Base-by-base conservation (phyloP, 2,113 vertebrate species). In the Candoia aspera region DNA sequence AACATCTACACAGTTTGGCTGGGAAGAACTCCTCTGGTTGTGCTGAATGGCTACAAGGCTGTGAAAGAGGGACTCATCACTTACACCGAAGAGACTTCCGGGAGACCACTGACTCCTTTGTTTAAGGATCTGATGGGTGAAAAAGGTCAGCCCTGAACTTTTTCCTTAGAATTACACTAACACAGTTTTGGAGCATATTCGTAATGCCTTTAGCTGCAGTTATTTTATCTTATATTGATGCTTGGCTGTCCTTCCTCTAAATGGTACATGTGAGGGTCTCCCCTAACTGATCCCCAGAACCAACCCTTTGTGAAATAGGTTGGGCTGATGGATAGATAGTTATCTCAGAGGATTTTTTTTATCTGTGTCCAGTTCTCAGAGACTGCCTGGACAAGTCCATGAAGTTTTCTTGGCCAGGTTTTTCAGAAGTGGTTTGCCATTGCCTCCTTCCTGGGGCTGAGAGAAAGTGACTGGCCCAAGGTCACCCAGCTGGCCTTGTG, bases 41-140 rank as follows among this genome's bases (percentile, higher is more conserved):
- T 97, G n/a, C 93, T 97, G 33, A 97, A 95, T 0, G 93, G 97
- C n/a, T 98, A 95, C 94, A 88, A 13, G 90, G 95, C 94, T 0
- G 94, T 97, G 33, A 97, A 95, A 93, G 96, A 97, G 0, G 97
- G 94, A 3, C 95, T 97, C 0, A 0, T 97, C 88, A 96, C 95
- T 88, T 96, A 95, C 33, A 96, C 95, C 0, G 96, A 97, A 55
- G 95, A 96, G 88, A 15, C 96, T 86, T 96, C 96, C 0, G 95
- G 96, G 92, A 95, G 96, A 89, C 95, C 97, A 26, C 95, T 97
- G 62, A 95, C 95, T 1, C 97, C 95, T 0, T 95, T 97, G 93
- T 97, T 96, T 92, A 73, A 12, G 90, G 96, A 97, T 46, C 92
- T 97, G 91, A 96, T 97, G 95, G 96, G 96, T 0, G 94, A 97